A percentile compares a stretch with the other conserved stretches of the same genome.
phyloP scores from a whole-genome alignment of 2,113 vertebrate species.

The Aspiorhynchus laticeps region DNA sequence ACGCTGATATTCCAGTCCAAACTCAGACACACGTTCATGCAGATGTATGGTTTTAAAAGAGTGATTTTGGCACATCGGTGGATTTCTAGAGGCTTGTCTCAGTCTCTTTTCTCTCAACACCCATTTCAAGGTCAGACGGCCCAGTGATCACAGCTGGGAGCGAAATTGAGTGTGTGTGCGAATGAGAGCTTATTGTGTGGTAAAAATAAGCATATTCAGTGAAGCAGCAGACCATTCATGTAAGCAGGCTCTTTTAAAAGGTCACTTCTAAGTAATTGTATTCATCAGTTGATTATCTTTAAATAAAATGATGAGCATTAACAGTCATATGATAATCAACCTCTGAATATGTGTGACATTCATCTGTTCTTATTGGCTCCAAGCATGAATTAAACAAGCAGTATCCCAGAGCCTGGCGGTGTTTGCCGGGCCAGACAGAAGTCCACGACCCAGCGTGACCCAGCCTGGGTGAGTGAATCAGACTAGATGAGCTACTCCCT shows the following conservation, averaged over 20 bases:
- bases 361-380: conserved; percentile 1
- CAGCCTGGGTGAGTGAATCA: not conserved
- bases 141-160: not conserved
- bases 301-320: not conserved
- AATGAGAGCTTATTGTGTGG: conserved; percentile 12
- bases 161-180: not conserved
- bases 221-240: not conserved
- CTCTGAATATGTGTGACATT: conserved; percentile 5
- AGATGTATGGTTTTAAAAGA: not conserved
- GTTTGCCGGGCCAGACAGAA: not conserved
- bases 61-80: not conserved
- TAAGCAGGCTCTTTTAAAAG: not conserved
- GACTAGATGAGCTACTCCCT: not conserved
- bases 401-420: not conserved
- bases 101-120: conserved; percentile 32
- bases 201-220: not conserved
- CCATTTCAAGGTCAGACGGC: conserved; percentile 48
- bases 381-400: not conserved
- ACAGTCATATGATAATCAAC: conserved; percentile 1
- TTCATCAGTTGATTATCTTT: not conserved
- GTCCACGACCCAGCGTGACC: conserved; percentile 7
- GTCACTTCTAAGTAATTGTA: not conserved
- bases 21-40: not conserved
- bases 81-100: conserved; percentile 41
- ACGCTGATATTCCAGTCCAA: not conserved